Evolutionary conservation across 2,797 vertebrate species (phyloP).

Genomic region (Nyctibius grandis): DNA sequence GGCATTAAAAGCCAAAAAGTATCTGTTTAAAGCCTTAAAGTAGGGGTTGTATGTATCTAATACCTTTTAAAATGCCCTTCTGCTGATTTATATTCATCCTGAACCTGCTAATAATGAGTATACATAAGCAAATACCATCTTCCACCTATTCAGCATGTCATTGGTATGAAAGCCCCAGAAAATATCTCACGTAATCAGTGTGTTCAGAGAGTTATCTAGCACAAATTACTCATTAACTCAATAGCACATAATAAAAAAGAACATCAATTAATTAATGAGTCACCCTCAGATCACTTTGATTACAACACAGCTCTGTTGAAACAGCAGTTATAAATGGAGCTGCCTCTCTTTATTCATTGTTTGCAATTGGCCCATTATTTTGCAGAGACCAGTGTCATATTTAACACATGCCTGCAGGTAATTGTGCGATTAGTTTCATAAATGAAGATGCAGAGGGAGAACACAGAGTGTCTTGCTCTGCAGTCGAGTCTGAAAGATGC

Average conservation of each 20-base stretch:
- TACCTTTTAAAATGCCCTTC: conserved; percentile 34
- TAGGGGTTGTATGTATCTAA: conserved; percentile 12
- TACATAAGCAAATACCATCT: conserved; percentile 53
- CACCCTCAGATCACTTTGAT: conserved; percentile 77
- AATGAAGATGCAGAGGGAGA: conserved; percentile 46
- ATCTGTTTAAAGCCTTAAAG: conserved; percentile 35
- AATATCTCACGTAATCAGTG: conserved; percentile 76
- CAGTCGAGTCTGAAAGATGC: neutral
- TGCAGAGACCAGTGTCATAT: conserved; percentile 62
- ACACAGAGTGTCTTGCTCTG: neutral
- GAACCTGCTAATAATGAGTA: conserved; percentile 46
- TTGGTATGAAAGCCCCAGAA: conserved; percentile 68
- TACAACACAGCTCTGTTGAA: conserved; percentile 68
- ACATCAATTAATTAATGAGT: conserved; percentile 82
- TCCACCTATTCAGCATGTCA: conserved; percentile 63
- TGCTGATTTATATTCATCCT: conserved; percentile 45
- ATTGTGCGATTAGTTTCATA: conserved; percentile 72
- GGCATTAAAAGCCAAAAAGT: conserved; percentile 13
- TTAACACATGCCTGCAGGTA: conserved; percentile 69
- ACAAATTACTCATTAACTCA: conserved; percentile 86
- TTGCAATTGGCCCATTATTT: conserved; percentile 66
- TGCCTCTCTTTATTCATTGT: conserved; percentile 67
- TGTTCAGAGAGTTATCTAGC: conserved; percentile 79
- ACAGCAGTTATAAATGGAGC: conserved; percentile 68
- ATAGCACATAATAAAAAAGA: conserved; percentile 81